Evolutionary conservation across 2,888 invertebrate genomes (phyloP).

Genomic region (Leptogaster cylindrica): DNA sequence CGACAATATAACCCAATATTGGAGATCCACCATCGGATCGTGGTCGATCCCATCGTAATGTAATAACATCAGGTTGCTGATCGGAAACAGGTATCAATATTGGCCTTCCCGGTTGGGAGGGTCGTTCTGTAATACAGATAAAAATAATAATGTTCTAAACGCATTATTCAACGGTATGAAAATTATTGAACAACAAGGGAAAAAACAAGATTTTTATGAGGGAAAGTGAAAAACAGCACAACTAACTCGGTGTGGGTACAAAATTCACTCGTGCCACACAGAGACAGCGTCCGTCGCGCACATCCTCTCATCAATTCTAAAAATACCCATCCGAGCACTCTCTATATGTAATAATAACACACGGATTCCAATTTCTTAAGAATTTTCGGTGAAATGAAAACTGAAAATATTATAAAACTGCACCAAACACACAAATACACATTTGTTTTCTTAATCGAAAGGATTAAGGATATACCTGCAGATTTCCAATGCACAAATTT

Average conservation of each 20-base stretch:
- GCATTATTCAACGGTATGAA: conserved; percentile 1
- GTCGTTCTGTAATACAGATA: conserved; percentile 66
- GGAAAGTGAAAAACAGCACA: conserved; percentile 13
- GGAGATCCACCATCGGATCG: conserved; percentile 86
- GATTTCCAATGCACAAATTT: conserved; percentile 86
- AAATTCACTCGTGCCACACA: conserved; percentile 32
- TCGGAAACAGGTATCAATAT: conserved; percentile 76
- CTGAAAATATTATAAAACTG: too few species aligned
- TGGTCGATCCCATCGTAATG: conserved; percentile 82
- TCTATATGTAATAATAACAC: conserved; percentile 49
- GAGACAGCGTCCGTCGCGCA: conserved; percentile 36
- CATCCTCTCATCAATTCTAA: conserved; percentile 47
- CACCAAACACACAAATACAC: too few species aligned
- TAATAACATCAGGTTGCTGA: conserved; percentile 80
- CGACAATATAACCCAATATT: conserved; percentile 82
- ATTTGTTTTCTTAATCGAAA: too few species aligned
- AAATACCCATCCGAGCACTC: conserved; percentile 49
- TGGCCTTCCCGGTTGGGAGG: conserved; percentile 82
- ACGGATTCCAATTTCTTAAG: conserved; percentile 44
- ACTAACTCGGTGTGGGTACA: not conserved
- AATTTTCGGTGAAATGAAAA: conserved; percentile 20
- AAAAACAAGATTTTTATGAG: conserved; percentile 7
- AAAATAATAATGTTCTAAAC: conserved; percentile 5
- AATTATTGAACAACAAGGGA: too few species aligned
- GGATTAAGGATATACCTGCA: conserved; percentile 73